These are phyloP conservation scores for Piprites chloris DNA, from an alignment of 2,113 vertebrate species.

Conservation along the genomic window DNA sequence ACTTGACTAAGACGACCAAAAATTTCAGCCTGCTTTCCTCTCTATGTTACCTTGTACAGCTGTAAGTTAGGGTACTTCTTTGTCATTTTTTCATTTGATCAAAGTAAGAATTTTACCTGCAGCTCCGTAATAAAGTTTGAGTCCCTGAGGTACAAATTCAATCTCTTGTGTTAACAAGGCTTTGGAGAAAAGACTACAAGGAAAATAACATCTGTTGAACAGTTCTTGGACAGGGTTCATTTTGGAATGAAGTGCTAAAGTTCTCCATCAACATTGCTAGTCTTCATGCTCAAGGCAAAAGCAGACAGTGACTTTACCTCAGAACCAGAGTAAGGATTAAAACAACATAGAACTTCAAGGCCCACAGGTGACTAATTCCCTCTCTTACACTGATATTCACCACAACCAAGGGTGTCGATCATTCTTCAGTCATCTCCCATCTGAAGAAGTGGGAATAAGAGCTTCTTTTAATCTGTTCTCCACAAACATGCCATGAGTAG, in stretches of 20 bases:
- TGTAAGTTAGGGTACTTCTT: neutral
- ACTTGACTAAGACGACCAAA: neutral
- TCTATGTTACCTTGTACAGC: neutral
- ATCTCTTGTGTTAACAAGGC: constrained; percentile 31
- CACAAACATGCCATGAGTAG: neutral
- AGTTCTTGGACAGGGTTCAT: neutral
- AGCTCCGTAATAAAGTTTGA: neutral
- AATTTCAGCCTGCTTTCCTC: neutral
- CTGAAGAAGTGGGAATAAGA: neutral
- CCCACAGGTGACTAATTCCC: neutral
- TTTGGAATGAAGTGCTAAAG: neutral
- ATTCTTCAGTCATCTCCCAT: neutral
- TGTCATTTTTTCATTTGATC: neutral
- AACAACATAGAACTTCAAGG: neutral
- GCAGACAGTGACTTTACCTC: neutral
- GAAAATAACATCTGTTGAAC: constrained; percentile 39
- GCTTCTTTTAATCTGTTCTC: neutral
- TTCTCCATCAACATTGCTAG: neutral
- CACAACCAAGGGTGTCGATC: neutral
- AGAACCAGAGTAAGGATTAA: neutral
- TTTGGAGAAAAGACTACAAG: constrained; percentile 31
- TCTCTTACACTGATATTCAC: neutral
- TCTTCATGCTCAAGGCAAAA: neutral
- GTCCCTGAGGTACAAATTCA: constrained; percentile 27
- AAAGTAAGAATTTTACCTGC: constrained; percentile 6